Base-by-base conservation (phyloP, 2,113 vertebrate species). In the Gorsachius goisagi region DNA sequence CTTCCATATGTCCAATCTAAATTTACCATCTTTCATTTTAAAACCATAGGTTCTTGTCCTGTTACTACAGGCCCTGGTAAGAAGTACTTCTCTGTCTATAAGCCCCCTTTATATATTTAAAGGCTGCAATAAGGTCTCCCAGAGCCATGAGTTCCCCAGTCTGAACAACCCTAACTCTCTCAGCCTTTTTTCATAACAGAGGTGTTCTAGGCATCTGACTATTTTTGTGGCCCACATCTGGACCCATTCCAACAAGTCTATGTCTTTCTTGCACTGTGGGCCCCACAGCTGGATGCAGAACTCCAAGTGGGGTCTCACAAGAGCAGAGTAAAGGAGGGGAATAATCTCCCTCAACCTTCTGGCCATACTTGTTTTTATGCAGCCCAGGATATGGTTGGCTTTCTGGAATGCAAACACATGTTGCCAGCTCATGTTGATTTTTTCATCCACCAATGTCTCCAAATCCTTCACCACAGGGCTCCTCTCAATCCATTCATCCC, bases 341-440 rank as follows among this genome's bases (percentile, higher is more conserved):
- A 71, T 50, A 39, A 41, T 6, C 4, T 56, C 12, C 17, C 12
- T 58, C 6, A 18, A 10, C 15, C 13, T 52, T 19, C 35, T 77
- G 30, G 49, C 4, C 16, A 22, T 2, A 1, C 4, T 45, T 30
- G 17, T 30, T 73, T 58, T 59, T 7, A 39, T 55, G 15, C 15
- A 75, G 55, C 12, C 6, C 37, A 79, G 17, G 26, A 15, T n/a
- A 44, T 0, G 0, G 3, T 1, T 62, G 30, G 19, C 3, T 74
- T 69, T 69, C 60, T 74, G 24, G 5, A 22, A 18, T 27, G 9
- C 52, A 59, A 68, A 30, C 5, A 1, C 5, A 23, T 9, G 10
- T 45, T 58, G 9, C 6, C 13, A 27, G 22, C 15, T 92, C 30
- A 33, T 39, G 17, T 21, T 16, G 15, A n/a, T 17, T 21, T 32